These are phyloP conservation scores for Neoniphon sammara DNA, from an alignment of 2,797 vertebrate species.

Conservation along the genomic window DNA sequence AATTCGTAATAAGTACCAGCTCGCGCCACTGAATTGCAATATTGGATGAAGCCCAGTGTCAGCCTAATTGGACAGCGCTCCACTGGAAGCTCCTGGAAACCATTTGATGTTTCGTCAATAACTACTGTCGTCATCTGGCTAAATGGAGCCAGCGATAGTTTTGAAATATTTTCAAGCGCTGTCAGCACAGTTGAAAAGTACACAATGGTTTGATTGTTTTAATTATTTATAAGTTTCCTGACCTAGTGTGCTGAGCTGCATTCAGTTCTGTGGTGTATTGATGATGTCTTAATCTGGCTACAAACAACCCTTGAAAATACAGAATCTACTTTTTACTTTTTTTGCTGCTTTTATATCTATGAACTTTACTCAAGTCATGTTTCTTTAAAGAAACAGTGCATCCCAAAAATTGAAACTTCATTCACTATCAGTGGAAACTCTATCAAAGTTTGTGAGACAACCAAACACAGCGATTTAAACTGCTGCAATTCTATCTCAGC, in stretches of 20 bases:
- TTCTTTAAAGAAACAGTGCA: too few relatives aligned
- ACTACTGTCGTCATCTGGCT: slow-evolving; percentile 43
- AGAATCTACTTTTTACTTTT: too few relatives aligned
- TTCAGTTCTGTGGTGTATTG: not conserved
- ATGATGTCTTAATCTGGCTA: not conserved
- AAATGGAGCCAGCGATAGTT: slow-evolving; percentile 35
- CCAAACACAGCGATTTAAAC: too few relatives aligned
- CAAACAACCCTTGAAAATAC: too few relatives aligned
- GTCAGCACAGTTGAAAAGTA: not conserved
- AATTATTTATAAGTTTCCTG: not conserved
- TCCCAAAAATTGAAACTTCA: too few relatives aligned
- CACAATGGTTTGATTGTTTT: not conserved
- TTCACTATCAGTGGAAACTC: too few relatives aligned
- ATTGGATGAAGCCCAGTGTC: slow-evolving; percentile 42
- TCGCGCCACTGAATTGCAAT: slow-evolving; percentile 49
- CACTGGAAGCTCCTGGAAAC: slow-evolving; percentile 57
- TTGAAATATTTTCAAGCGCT: slow-evolving; percentile 16
- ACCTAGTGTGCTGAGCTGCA: not conserved
- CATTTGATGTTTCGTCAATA: slow-evolving; percentile 50
- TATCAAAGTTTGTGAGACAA: too few relatives aligned
- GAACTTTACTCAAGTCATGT: too few relatives aligned
- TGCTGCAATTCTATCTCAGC: too few relatives aligned
- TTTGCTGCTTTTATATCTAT: too few relatives aligned
- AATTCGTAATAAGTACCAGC: slow-evolving; percentile 47
- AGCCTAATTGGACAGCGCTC: slow-evolving; percentile 65